A percentile compares a stretch with the other conserved stretches of the same genome.
Evolutionary conservation across 2,113 vertebrate species (phyloP).

Genomic region (Ellobius talpinus): DNA sequence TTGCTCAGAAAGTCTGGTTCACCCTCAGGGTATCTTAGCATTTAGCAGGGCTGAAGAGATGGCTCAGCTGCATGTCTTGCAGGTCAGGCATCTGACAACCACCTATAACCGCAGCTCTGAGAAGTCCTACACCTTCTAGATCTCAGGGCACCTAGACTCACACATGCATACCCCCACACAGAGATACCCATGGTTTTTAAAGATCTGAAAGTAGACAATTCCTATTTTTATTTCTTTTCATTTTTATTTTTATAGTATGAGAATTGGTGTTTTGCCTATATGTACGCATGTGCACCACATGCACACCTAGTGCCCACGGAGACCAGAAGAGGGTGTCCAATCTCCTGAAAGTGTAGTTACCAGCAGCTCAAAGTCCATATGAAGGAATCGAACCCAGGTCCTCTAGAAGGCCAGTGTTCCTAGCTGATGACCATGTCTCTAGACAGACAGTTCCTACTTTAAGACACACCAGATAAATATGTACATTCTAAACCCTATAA

Average conservation of each 20-base stretch:
- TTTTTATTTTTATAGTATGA: neutral
- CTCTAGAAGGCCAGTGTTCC: neutral
- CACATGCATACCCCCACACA: too few species aligned
- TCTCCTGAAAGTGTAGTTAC: neutral
- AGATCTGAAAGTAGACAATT: neutral
- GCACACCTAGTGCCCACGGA: neutral
- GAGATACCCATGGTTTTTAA: neutral
- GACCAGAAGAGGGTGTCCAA: neutral
- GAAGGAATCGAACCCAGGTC: neutral
- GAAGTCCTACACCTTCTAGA: neutral
- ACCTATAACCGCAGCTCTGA: neutral
- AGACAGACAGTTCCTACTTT: neutral
- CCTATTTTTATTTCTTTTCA: neutral
- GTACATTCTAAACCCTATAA: neutral
- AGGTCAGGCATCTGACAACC: neutral
- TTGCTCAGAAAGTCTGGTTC: constrained; percentile 8
- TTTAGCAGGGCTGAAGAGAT: neutral
- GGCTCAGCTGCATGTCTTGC: too few species aligned
- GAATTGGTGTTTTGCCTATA: neutral
- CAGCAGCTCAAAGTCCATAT: neutral
- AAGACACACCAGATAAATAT: neutral
- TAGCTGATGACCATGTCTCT: neutral
- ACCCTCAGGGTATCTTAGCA: neutral
- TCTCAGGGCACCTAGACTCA: neutral
- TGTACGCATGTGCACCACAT: too few species aligned